These are phyloP conservation scores for Champsocephalus esox DNA, from an alignment of 2,797 vertebrate genomes.

Conservation along the genomic window DNA sequence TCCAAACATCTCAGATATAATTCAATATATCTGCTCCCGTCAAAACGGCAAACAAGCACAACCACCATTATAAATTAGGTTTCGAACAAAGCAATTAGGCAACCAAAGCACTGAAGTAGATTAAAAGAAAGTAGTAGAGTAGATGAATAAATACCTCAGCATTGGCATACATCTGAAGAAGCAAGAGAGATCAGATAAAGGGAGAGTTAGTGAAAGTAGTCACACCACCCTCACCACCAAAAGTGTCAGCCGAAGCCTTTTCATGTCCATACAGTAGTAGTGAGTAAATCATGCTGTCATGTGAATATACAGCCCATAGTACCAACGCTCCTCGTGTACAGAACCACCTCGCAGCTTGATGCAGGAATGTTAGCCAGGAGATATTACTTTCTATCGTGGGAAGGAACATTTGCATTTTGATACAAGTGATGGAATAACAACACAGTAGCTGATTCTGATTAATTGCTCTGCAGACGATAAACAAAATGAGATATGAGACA, in stretches of 20 bases:
- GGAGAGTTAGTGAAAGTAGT: slow-evolving; percentile 85
- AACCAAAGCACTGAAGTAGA: slow-evolving; percentile 71
- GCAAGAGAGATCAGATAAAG: slow-evolving; percentile 85
- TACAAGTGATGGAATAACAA: slow-evolving; percentile 26
- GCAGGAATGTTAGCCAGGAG: slow-evolving; percentile 68
- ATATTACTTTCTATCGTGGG: slow-evolving; percentile 21
- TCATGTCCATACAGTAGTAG: slow-evolving; percentile 56
- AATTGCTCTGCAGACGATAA: slow-evolving; percentile 7
- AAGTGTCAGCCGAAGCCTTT: slow-evolving; percentile 79
- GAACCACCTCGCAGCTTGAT: slow-evolving; percentile 42
- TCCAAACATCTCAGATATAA: neutral
- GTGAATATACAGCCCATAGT: slow-evolving; percentile 51
- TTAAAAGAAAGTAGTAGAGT: slow-evolving; percentile 71
- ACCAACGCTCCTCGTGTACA: slow-evolving; percentile 37
- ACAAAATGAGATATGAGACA: slow-evolving; percentile 33
- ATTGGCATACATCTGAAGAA: slow-evolving; percentile 91
- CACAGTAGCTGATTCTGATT: slow-evolving; percentile 8
- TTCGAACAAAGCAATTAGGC: slow-evolving; percentile 72
- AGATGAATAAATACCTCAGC: slow-evolving; percentile 89
- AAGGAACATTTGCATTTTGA: slow-evolving; percentile 38
- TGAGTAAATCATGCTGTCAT: slow-evolving; percentile 76
- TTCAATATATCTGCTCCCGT: neutral
- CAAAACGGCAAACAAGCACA: slow-evolving; percentile 33
- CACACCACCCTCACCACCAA: slow-evolving; percentile 84
- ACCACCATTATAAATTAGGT: slow-evolving; percentile 53